These are phyloP conservation scores for Lacanobia wlatinum DNA, from an alignment of 2,888 invertebrate species.

Conservation along the genomic window DNA sequence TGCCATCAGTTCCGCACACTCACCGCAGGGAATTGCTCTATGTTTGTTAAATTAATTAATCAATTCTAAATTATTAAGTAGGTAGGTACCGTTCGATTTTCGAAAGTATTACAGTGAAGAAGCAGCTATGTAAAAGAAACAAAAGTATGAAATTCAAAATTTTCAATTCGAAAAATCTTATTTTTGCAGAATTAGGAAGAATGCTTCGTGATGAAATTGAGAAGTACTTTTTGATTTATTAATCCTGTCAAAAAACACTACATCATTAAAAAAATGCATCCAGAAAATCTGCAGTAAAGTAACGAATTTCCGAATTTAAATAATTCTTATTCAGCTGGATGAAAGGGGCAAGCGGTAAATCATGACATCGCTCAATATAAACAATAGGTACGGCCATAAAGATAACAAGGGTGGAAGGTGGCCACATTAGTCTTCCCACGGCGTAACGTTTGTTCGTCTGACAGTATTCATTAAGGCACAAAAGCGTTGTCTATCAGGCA, in stretches of 20 bases:
- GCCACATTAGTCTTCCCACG: conserved; percentile 81
- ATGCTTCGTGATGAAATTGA: neutral
- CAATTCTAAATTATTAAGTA: neutral
- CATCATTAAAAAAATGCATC: neutral
- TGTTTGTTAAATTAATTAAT: conserved; percentile 26
- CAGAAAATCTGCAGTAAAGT: conserved; percentile 4
- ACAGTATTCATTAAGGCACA: conserved; percentile 88
- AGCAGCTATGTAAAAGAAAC: neutral
- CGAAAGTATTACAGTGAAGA: no score
- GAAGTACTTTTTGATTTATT: neutral
- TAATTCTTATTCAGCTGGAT: conserved; percentile 47
- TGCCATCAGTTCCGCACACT: conserved; percentile 51
- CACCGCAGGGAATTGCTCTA: conserved; percentile 54
- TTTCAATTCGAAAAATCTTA: neutral
- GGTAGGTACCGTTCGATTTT: neutral
- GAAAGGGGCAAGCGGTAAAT: conserved; percentile 68
- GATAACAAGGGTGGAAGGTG: conserved; percentile 83
- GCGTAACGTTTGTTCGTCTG: conserved; percentile 83
- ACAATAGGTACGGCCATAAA: conserved; percentile 81
- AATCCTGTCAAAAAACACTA: neutral
- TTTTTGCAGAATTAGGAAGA: neutral
- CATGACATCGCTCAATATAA: conserved; percentile 80
- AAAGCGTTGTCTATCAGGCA: conserved; percentile 86
- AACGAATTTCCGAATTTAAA: conserved; percentile 34
- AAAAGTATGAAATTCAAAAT: neutral